These are phyloP conservation scores for Leuciscus waleckii DNA, from an alignment of 2,797 vertebrate species.

Conservation along the genomic window DNA sequence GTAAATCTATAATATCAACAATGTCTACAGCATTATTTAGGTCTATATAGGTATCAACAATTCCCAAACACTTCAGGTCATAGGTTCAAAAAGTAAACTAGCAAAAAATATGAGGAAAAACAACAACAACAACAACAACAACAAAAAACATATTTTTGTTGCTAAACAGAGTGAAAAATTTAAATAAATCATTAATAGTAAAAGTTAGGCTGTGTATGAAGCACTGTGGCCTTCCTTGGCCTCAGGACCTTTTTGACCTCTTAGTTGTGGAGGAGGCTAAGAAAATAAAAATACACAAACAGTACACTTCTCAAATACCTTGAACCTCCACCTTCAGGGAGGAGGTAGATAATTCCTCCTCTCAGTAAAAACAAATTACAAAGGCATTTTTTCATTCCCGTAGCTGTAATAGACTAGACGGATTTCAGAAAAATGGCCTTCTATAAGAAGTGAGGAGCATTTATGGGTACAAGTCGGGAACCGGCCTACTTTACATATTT, in stretches of 20 bases:
- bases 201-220: neutral
- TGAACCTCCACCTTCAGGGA: conserved; percentile 29
- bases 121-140: neutral
- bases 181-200: neutral
- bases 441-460: too few relatives aligned
- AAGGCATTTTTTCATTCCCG: conserved; percentile 11
- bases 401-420: too few relatives aligned
- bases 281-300: neutral
- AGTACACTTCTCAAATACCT: neutral
- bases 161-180: neutral
- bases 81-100: neutral
- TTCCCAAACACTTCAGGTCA: neutral
- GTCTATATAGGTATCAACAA: neutral
- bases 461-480: too few relatives aligned
- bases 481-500: too few relatives aligned
- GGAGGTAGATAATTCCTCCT: conserved; percentile 1
- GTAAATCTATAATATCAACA: neutral
- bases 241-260: neutral
- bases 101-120: neutral
- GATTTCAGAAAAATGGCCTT: too few relatives aligned
- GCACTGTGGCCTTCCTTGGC: neutral
- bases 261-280: neutral
- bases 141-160: neutral
- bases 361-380: conserved; percentile 31
- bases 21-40: neutral